Evolutionary conservation across 1,140 invertebrate species (phyloP).

Genomic region (Drosophila pruinosa): DNA sequence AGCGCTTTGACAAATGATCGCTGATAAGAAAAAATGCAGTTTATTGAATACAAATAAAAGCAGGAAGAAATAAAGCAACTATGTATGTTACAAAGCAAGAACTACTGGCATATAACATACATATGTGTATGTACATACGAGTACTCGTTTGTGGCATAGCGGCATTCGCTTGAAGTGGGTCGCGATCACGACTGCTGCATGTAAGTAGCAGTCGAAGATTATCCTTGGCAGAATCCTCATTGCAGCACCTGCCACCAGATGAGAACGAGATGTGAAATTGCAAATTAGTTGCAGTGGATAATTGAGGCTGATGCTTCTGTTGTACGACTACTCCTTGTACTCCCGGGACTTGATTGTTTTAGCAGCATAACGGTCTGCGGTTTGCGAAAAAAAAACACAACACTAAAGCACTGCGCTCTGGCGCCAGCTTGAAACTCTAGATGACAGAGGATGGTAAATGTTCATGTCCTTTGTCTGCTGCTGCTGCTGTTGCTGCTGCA

Average conservation of each 20-base stretch:
- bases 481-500: conserved; percentile 6
- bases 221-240: background rate
- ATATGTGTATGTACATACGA: background rate
- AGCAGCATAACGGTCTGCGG: background rate
- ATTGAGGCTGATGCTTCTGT: background rate
- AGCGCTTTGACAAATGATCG: conserved; percentile 62
- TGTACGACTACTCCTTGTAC: background rate
- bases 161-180: background rate
- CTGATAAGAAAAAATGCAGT: conserved; percentile 42
- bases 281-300: background rate
- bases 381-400: background rate
- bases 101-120: background rate
- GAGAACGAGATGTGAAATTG: background rate
- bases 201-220: no score
- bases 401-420: background rate
- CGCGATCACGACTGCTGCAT: background rate
- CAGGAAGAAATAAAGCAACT: background rate
- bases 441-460: conserved; percentile 1
- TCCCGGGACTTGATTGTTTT: background rate
- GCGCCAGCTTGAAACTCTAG: conserved; percentile 35
- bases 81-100: no score
- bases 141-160: no score
- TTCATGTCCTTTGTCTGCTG: conserved; percentile 2
- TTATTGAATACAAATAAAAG: conserved; percentile 2
- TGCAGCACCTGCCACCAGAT: conserved; percentile 9